phyloP scores from a whole-genome alignment of 1,140 invertebrate species.

The Temnothorax curvispinosus region DNA sequence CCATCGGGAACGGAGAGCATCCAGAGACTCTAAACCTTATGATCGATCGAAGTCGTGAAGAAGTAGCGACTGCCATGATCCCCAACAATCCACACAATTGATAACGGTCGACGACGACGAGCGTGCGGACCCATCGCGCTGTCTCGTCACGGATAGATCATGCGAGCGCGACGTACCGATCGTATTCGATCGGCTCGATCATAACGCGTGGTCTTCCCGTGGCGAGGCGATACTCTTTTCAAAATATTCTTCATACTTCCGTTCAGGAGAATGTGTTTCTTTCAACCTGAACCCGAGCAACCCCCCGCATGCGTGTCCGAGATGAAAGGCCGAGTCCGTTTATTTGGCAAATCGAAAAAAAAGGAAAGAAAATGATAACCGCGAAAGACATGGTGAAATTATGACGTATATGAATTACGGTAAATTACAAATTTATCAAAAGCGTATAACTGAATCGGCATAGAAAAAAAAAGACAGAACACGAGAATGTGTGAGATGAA shows the following conservation, averaged over 20 bases:
- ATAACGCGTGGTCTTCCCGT: conserved; percentile 55
- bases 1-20: conserved; percentile 22
- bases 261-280: conserved; percentile 83
- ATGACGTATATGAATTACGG: not conserved
- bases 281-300: conserved; percentile 70
- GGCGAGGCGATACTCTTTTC: conserved; percentile 81
- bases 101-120: conserved; percentile 62
- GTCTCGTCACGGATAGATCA: conserved; percentile 72
- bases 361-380: not conserved
- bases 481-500: conserved; percentile 19
- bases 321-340: conserved; percentile 73
- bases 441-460: not conserved
- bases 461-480: not conserved
- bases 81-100: conserved; percentile 44
- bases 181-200: conserved; percentile 19
- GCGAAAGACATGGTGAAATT: not conserved
- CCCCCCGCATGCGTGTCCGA: conserved; percentile 83
- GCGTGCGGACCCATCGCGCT: conserved; percentile 76
- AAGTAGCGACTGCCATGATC: conserved; percentile 63
- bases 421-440: not conserved
- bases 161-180: not conserved
- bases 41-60: conserved; percentile 67
- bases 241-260: conserved; percentile 83
- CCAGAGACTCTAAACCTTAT: conserved; percentile 59
- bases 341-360: not conserved